A percentile compares a stretch with the other conserved stretches of the same genome.
phyloP scores from a whole-genome alignment of 2,888 invertebrate genomes.

The Phengaris arion region DNA sequence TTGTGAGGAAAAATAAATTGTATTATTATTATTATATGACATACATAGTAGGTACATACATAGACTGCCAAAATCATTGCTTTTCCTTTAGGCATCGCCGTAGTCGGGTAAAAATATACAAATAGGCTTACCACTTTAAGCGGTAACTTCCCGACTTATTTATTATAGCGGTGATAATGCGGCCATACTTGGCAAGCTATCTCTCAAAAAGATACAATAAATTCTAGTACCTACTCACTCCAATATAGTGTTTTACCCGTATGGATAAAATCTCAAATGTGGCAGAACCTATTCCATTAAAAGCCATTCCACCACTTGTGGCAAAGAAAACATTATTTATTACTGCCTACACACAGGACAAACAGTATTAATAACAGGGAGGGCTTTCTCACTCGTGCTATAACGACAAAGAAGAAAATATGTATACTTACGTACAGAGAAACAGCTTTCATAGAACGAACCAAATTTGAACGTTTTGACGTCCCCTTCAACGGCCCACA shows the following conservation, averaged over 20 bases:
- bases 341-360: conserved; percentile 3
- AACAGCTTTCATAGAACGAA: too few species aligned
- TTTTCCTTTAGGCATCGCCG: too few species aligned
- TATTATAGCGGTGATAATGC: neutral
- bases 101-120: too few species aligned
- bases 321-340: conserved; percentile 16
- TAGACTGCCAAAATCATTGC: too few species aligned
- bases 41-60: too few species aligned
- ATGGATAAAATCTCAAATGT: neutral
- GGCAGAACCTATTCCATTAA: neutral
- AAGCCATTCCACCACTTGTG: neutral
- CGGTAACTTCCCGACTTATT: neutral
- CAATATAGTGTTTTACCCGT: neutral
- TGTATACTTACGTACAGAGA: too few species aligned
- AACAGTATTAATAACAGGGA: conserved; percentile 5
- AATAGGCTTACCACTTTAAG: neutral
- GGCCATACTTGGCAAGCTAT: neutral
- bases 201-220: neutral
- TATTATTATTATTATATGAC: too few species aligned
- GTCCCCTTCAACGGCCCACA: too few species aligned
- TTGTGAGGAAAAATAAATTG: too few species aligned
- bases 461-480: too few species aligned
- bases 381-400: neutral
- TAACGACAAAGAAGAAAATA: too few species aligned
- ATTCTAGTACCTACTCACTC: neutral